A percentile compares a stretch with the other conserved stretches of the same genome.
Evolutionary conservation across 2,888 invertebrate species (phyloP).

Genomic region (Patella pellucida): DNA sequence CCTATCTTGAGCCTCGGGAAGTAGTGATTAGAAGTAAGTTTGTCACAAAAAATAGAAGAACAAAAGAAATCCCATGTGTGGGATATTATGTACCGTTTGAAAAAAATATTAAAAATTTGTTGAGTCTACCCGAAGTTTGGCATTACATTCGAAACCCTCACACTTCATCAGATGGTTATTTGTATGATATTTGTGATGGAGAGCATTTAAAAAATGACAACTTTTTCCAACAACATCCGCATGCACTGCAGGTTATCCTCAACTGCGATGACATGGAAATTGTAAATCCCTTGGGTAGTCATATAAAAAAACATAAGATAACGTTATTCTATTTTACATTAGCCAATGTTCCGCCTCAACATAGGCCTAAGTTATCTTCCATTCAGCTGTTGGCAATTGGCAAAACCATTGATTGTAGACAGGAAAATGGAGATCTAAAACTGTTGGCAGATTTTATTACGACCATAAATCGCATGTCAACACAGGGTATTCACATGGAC

Average conservation of each 20-base stretch:
- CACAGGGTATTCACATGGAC: background rate
- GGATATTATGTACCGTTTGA: background rate
- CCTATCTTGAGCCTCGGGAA: background rate
- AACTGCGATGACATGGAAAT: constrained; percentile 23
- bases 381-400: background rate
- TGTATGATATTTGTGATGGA: constrained; percentile 23
- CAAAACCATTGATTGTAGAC: background rate
- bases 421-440: background rate
- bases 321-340: background rate
- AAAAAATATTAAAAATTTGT: background rate
- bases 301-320: constrained; percentile 13
- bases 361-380: background rate
- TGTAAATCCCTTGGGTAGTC: constrained; percentile 18
- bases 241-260: constrained; percentile 17
- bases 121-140: background rate
- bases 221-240: background rate
- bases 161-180: background rate
- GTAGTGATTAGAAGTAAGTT: background rate
- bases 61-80: background rate
- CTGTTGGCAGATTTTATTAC: background rate
- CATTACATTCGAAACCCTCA: background rate
- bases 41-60: background rate
- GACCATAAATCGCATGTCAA: background rate
- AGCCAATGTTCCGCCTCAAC: background rate
- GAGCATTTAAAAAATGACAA: constrained; percentile 7